A percentile compares a stretch with the other conserved stretches of the same genome.
These are phyloP conservation scores for Enhydra lutris DNA, from an alignment of 2,113 vertebrate species.

Conservation along the genomic window DNA sequence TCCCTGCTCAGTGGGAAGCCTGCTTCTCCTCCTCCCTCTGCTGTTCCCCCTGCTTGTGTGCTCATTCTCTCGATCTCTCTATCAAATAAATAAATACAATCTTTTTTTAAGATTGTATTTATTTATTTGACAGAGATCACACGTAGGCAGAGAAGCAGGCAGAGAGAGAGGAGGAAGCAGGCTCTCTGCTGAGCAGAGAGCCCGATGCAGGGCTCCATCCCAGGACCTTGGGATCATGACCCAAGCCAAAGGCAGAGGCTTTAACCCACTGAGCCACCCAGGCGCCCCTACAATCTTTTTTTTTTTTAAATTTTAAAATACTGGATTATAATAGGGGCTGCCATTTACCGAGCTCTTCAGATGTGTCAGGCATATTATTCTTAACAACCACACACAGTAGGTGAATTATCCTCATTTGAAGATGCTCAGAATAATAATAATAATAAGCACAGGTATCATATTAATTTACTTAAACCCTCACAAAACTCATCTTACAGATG, in stretches of 20 bases:
- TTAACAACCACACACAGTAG: not conserved
- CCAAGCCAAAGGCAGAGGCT: too few species aligned
- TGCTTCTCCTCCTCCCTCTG: too few species aligned
- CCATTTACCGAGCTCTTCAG: not conserved
- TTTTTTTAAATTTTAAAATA: not conserved
- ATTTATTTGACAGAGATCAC: too few species aligned
- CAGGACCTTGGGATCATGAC: too few species aligned
- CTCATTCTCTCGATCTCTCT: not conserved
- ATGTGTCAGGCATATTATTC: not conserved
- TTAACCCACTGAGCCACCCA: too few species aligned
- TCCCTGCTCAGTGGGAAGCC: too few species aligned
- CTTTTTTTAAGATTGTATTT: not conserved
- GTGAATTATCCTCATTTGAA: not conserved
- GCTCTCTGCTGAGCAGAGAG: too few species aligned
- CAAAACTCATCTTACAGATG: not conserved
- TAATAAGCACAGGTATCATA: not conserved
- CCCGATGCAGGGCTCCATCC: too few species aligned
- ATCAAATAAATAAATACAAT: not conserved
- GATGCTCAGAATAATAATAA: not conserved
- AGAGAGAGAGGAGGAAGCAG: too few species aligned
- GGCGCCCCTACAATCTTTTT: too few species aligned
- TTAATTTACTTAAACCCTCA: not conserved
- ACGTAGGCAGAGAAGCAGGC: too few species aligned
- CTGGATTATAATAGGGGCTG: not conserved
- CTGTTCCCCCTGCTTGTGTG: too few species aligned